These are phyloP conservation scores for Dipodomys merriami DNA, from an alignment of 2,113 vertebrate species.

Conservation along the genomic window DNA sequence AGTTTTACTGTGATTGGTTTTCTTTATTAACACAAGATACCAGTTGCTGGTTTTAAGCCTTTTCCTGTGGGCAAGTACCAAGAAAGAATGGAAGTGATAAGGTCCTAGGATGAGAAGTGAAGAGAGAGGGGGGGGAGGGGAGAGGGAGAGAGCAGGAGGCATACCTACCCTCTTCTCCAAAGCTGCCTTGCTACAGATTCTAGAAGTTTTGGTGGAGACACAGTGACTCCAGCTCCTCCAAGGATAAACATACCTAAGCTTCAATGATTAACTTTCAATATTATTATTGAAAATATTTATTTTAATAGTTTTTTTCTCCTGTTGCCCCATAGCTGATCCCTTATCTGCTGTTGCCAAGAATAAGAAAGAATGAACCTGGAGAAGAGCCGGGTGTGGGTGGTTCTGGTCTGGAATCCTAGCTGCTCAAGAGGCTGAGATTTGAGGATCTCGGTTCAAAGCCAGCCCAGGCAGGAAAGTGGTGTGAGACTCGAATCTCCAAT, in stretches of 20 bases:
- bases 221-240: background rate
- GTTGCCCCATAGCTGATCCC: background rate
- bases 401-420: too few species aligned
- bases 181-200: background rate
- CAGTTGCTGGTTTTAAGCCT: background rate
- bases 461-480: too few species aligned
- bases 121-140: background rate
- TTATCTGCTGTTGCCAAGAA: conserved; percentile 57
- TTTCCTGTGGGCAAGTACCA: background rate
- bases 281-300: conserved; percentile 65
- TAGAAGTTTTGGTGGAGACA: background rate
- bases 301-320: background rate
- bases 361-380: conserved; percentile 28
- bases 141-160: background rate
- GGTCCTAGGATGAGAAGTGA: background rate
- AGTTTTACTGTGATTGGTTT: background rate
- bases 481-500: too few species aligned
- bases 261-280: conserved; percentile 45
- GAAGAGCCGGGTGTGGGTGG: too few species aligned
- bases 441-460: too few species aligned
- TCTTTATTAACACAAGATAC: background rate
- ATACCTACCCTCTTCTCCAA: background rate
- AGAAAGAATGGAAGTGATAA: background rate
- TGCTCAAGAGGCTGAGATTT: too few species aligned
- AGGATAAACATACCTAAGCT: background rate